These are phyloP conservation scores for Sinonovacula constricta DNA, from an alignment of 1,140 invertebrate genomes.

Conservation along the genomic window DNA sequence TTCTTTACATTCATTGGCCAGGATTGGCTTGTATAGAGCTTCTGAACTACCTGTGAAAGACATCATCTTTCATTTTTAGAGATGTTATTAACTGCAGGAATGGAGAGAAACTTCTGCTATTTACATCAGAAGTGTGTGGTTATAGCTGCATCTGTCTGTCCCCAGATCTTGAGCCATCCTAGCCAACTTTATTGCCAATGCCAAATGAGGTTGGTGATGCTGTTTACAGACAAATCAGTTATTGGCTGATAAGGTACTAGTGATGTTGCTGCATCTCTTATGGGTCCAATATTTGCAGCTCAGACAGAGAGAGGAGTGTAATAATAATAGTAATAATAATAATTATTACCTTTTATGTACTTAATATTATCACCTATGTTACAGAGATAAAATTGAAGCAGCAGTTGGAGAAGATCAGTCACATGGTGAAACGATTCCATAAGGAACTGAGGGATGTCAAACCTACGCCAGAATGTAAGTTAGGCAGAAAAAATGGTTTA, in stretches of 20 bases:
- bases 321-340: too few species aligned
- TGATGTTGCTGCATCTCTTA: neutral
- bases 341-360: too few species aligned
- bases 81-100: neutral
- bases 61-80: neutral
- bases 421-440: slow-evolving; percentile 74
- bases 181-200: neutral
- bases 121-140: neutral
- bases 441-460: slow-evolving; percentile 73
- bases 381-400: slow-evolving; percentile 71
- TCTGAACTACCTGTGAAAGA: neutral
- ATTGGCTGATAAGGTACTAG: neutral
- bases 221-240: neutral
- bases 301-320: neutral
- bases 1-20: too few species aligned
- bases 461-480: slow-evolving; percentile 76
- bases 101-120: neutral
- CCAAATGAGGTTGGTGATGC: neutral
- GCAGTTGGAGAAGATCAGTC: slow-evolving; percentile 72
- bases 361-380: too few species aligned
- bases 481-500: too few species aligned
- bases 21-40: too few species aligned
- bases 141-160: neutral
- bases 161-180: neutral
- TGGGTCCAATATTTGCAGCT: neutral